Base-by-base conservation (phyloP, 2,797 vertebrate genomes). In the Chaetodon trifasciatus region DNA sequence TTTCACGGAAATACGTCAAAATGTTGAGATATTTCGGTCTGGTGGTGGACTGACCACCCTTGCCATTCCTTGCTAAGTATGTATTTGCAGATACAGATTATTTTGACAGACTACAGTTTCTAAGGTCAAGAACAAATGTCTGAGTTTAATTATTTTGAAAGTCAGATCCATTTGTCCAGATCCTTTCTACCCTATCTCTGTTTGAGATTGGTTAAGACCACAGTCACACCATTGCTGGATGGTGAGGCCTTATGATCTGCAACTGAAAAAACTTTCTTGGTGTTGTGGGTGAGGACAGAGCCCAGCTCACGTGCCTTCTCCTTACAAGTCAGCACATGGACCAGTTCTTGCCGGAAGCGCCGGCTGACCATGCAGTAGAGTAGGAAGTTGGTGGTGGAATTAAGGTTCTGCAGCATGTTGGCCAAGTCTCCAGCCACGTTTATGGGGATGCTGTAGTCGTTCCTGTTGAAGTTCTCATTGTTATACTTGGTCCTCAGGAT, bases 361-460 rank as follows among this genome's bases (percentile, higher is more conserved):
- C 73, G 88, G 82, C 96, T 96, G 49, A 94, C 94, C 86, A 95
- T 61, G 71, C 95, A 96, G 91, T 96, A 96, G n/a, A 96, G 93
- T 70, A 96, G 83, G 86, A 96, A 96, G 90, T 96, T 96, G 76
- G 95, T 95, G 90, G 92, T 90, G 76, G 95, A 96, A 86, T 96
- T 96, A n/a, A 96, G 93, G 92, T 95, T 96, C 79, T 96, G 95
- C 69, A 96, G 89, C 96, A 96, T 96, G 86, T 96, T 96, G 72
- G 94, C 94, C 56, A 95, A 1, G 74, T 96, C 96, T 16, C 94
- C 85, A 0, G 93, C 88, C 64, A 95, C 70, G 0, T 96, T 96
- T 83, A 96, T 95, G 52, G 93, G 84, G 58, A 95, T 74, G 17
- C 58, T 68, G 88, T 96, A 96, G 89, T 96, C 91, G 0, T 96